Base-by-base conservation (phyloP, 2,113 vertebrate species). In the Gymnarchus niloticus region DNA sequence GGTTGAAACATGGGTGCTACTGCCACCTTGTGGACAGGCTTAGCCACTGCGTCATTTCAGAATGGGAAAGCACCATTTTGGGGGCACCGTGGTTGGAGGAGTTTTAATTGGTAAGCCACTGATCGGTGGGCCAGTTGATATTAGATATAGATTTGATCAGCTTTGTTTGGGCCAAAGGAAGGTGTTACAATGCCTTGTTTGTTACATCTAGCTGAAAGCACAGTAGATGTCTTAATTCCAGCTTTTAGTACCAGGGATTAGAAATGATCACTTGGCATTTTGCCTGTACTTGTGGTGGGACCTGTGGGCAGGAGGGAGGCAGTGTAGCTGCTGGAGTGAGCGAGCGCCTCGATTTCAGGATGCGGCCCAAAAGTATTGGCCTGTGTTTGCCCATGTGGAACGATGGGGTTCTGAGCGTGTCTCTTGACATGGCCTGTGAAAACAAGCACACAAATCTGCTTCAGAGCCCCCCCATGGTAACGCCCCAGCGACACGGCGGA, bases 11-110 rank as follows among this genome's bases (percentile, higher is more conserved):
- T 1, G 14, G 10, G 12, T 25, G n/a, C 21, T 65, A 46, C 19
- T 81, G 80, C 48, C 78, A 81, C 81, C 85, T 54, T 33, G 78
- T 65, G 78, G 57, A n/a, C 17, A 14, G 57, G 69, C 21, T 37
- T 3, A n/a, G 6, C 44, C 44, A 65, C 56, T 65, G 57, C 56
- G 28, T 46, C 33, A n/a, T 51, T 10, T 44, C 46, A 46, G 44
- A 48, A n/a, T 6, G 51, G 48, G 9, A 33, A 33, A 37, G 65
- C 25, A 23, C 21, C n/a, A 25, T 56, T 80, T 37, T 23, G 12
- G 19, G 56, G 54, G 17, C 56, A n/a, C 82, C 33, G 3, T n/a
- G n/a, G n/a, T n/a, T n/a, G n/a, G n/a, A 14, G 6, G 56, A 57
- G 54, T 41, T 57, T 49, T 56, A 37, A 54, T 23, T 6, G 19